Evolutionary conservation across 1,140 invertebrate genomes (phyloP).

Genomic region (Orchesella cincta): DNA sequence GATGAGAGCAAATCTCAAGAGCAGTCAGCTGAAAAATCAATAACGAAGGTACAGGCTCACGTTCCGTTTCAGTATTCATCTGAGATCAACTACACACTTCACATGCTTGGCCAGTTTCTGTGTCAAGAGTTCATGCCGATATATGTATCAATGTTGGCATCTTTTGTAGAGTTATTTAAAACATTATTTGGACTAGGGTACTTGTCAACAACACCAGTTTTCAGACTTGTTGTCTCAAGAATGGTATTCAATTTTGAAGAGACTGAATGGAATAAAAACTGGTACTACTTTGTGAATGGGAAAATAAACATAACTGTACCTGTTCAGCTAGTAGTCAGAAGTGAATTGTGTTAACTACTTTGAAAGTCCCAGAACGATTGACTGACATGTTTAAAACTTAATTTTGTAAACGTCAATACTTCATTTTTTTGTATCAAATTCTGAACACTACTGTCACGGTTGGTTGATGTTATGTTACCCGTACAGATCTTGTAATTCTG

Average conservation of each 20-base stretch:
- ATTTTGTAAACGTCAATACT: no score
- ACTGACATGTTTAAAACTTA: no score
- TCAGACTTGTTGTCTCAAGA: not conserved
- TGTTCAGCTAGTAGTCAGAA: not conserved
- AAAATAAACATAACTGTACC: not conserved
- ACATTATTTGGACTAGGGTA: not conserved
- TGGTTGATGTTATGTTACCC: no score
- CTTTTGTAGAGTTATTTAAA: slow-evolving; percentile 13
- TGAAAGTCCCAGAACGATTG: no score
- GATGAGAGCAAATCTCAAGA: slow-evolving; percentile 13
- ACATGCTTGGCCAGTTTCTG: slow-evolving; percentile 11
- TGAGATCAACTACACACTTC: not conserved
- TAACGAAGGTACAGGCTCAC: slow-evolving; percentile 54
- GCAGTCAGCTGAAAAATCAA: slow-evolving; percentile 54
- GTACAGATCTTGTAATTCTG: no score
- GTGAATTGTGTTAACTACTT: not conserved
- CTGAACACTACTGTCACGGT: no score
- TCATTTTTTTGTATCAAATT: no score
- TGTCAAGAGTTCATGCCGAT: slow-evolving; percentile 2
- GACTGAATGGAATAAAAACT: not conserved
- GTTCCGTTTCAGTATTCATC: slow-evolving; percentile 38
- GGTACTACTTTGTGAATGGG: not conserved
- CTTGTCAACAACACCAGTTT: not conserved
- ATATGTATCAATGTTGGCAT: slow-evolving; percentile 1
- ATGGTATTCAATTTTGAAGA: not conserved